Evolutionary conservation across 2,888 invertebrate species (phyloP), one percentile per base, ranked within the genome.

Genomic region (Dicycla oo): DNA sequence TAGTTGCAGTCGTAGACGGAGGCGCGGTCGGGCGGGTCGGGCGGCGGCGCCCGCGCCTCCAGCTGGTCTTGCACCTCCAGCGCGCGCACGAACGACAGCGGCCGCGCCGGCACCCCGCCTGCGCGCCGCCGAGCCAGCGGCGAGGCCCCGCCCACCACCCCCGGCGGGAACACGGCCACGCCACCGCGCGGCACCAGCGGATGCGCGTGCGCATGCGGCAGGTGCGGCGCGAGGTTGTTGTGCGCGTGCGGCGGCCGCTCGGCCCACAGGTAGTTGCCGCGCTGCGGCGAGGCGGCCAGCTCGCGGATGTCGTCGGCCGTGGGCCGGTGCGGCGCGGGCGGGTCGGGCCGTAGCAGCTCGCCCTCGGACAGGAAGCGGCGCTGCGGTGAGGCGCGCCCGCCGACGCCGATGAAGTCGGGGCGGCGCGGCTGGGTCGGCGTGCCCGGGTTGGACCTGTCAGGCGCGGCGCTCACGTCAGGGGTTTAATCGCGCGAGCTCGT

Each of bases 1-100:
- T 99, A 98, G 96, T 98, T 99, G 97, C 98, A 98, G 94, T 99
- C 98, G 95, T 99, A 99, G 85, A 98, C 98, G 94, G 98, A 98
- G 88, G 98, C 98, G 88, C 98, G 97, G 93, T 98, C 98, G 64
- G 98, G 98, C 23, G 98, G 94, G 69, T 92, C 91, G 90, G 94
- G 84, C 88, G 94, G 89, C 89, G 94, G 88, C 87, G 96, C 94
- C 91, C 97, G 97, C 96, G 98, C 97, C 91, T 99, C 99, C 91
- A 98, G 97, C 72, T 97, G 97, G 94, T 98, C 98, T 84, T 98
- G 98, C 97, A 98, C 98, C 94, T 98, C 98, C 45, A 98, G 96
- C 60, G 98, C 98, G 85, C 98, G 97, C 75, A 98, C 98, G 94
- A 98, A 98, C 79, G 98, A 98, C 96, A 98, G 98, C 60, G 98